Conservation (phyloP, 1,140 invertebrate genomes). For the Chlorops oryzae region DNA sequence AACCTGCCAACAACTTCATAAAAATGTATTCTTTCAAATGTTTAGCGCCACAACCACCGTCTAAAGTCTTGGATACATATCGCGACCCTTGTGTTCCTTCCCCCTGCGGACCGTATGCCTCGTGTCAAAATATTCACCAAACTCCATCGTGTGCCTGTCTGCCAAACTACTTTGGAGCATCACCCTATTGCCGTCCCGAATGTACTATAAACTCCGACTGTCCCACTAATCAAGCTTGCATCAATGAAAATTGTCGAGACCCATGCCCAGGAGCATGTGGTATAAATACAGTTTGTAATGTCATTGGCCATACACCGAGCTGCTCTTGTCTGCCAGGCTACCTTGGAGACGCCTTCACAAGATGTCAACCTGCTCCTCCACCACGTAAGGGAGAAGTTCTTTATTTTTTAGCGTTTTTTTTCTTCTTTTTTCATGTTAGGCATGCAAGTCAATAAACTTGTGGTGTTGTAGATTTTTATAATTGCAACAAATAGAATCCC, state of each 20-base stretch:
- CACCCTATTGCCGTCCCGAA: constrained; percentile 71
- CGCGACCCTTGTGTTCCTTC: constrained; percentile 61
- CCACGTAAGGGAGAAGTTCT: constrained; percentile 43
- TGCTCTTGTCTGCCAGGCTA: constrained; percentile 69
- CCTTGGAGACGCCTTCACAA: constrained; percentile 72
- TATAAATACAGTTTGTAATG: constrained; percentile 71
- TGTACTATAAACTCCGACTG: constrained; percentile 72
- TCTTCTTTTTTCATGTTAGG: too few relatives aligned
- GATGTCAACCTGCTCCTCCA: constrained; percentile 53
- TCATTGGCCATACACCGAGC: constrained; percentile 74
- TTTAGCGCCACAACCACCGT: constrained; percentile 39
- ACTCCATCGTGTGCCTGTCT: constrained; percentile 70
- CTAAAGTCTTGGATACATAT: constrained; percentile 22
- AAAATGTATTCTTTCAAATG: constrained; percentile 43
- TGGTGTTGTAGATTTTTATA: too few relatives aligned
- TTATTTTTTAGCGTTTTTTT: background rate
- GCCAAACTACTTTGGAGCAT: constrained; percentile 63
- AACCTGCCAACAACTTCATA: constrained; percentile 29
- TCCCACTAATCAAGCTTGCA: constrained; percentile 60
- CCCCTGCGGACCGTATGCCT: constrained; percentile 73
- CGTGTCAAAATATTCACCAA: constrained; percentile 62
- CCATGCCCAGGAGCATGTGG: constrained; percentile 73
- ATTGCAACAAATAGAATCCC: too few relatives aligned
- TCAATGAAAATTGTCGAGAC: constrained; percentile 63
- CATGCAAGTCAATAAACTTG: too few relatives aligned